phyloP scores from a whole-genome alignment of 2,797 vertebrate genomes.

The Parauchenoglanis ngamensis region DNA sequence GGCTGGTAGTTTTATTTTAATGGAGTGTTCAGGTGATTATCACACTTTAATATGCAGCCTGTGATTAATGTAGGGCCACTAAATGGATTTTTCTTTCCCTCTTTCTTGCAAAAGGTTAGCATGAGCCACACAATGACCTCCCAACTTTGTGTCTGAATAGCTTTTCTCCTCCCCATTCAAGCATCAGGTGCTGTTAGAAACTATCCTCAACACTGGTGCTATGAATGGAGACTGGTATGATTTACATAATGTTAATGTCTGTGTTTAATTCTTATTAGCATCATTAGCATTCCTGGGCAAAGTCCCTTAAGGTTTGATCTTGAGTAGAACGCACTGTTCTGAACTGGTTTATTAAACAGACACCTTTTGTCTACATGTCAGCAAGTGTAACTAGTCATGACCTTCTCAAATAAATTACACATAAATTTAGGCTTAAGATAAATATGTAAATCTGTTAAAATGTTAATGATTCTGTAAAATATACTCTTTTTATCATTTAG shows the following conservation, averaged over 20 bases:
- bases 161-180: slow-evolving; percentile 42
- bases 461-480: background rate
- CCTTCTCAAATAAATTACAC: background rate
- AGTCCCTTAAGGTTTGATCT: background rate
- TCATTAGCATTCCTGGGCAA: slow-evolving; percentile 22
- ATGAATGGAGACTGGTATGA: background rate
- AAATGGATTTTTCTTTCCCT: slow-evolving; percentile 83
- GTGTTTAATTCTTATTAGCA: slow-evolving; percentile 32
- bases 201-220: background rate
- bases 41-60: slow-evolving; percentile 92
- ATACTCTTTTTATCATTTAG: background rate
- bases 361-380: background rate
- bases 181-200: slow-evolving; percentile 31
- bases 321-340: background rate
- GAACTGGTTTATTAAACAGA: background rate
- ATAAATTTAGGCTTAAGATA: background rate
- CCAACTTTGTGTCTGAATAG: slow-evolving; percentile 65
- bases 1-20: slow-evolving; percentile 99
- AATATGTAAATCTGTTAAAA: background rate
- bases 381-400: background rate
- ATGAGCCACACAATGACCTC: slow-evolving; percentile 86
- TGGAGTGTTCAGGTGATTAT: slow-evolving; percentile 99
- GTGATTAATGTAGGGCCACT: slow-evolving; percentile 99
- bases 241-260: slow-evolving; percentile 27
- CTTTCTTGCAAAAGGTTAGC: slow-evolving; percentile 77